Evolutionary conservation across 2,113 vertebrate genomes (phyloP).

Genomic region (Gymnarchus niloticus): DNA sequence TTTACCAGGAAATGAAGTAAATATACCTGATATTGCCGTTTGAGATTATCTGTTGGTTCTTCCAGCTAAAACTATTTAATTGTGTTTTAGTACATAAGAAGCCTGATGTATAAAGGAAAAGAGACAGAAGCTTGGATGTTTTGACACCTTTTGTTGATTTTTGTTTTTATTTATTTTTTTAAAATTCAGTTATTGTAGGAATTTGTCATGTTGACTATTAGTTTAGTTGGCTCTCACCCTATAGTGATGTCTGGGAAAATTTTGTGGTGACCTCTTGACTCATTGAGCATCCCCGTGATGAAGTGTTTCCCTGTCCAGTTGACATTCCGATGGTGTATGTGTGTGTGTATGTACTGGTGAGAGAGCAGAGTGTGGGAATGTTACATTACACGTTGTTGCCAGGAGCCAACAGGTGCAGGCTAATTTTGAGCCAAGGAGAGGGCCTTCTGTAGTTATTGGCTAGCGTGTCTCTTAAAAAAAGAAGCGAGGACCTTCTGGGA

Average conservation of each 20-base stretch:
- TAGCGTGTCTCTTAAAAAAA: neutral
- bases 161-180: neutral
- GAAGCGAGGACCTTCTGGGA: neutral
- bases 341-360: neutral
- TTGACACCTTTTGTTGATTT: neutral
- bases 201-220: neutral
- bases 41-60: neutral
- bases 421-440: conserved; percentile 11
- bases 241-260: neutral
- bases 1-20: neutral
- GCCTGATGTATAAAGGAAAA: too few relatives aligned
- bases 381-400: neutral
- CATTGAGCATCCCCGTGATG: neutral
- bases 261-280: neutral
- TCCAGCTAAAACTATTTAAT: neutral
- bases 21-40: neutral
- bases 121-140: neutral
- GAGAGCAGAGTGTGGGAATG: neutral
- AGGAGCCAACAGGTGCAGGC: conserved; percentile 5
- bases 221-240: neutral
- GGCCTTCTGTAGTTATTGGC: conserved; percentile 4
- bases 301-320: neutral
- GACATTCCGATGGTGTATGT: neutral
- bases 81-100: neutral
- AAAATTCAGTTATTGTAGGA: neutral